These are phyloP conservation scores for Trachymyrmex cornetzi DNA, from an alignment of 1,140 invertebrate species.

Conservation along the genomic window DNA sequence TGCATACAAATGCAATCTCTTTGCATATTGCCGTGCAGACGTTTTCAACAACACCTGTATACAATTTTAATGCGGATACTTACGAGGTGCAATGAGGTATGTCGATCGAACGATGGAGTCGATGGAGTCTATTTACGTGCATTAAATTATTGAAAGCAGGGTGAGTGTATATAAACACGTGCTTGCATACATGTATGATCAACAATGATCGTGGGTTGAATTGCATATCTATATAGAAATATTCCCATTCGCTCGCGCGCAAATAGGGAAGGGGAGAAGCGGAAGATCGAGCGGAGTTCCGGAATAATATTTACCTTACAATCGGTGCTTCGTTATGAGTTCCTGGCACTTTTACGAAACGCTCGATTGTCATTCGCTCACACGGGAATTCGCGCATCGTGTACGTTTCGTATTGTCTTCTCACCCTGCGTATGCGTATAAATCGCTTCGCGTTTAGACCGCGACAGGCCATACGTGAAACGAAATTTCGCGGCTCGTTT, in stretches of 20 bases:
- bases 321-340: slow-evolving; percentile 54
- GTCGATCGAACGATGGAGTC: slow-evolving; percentile 27
- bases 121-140: slow-evolving; percentile 48
- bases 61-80: slow-evolving; percentile 35
- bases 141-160: slow-evolving; percentile 59
- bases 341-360: slow-evolving; percentile 28
- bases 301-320: slow-evolving; percentile 66
- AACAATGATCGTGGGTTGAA: slow-evolving; percentile 59
- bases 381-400: slow-evolving; percentile 22
- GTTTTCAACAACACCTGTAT: neutral
- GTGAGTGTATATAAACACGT: slow-evolving; percentile 2
- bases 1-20: neutral
- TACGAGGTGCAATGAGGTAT: neutral
- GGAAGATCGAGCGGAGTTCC: slow-evolving; percentile 35
- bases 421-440: neutral
- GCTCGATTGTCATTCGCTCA: slow-evolving; percentile 29
- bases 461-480: slow-evolving; percentile 50
- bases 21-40: neutral
- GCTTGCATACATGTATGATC: slow-evolving; percentile 55
- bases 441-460: slow-evolving; percentile 20
- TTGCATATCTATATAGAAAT: slow-evolving; percentile 58
- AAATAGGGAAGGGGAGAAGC: slow-evolving; percentile 15
- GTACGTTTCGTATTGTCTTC: slow-evolving; percentile 41
- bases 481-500: slow-evolving; percentile 61
- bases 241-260: slow-evolving; percentile 23